A percentile compares a stretch with the other conserved stretches of the same genome.
Conservation (phyloP, 1,140 invertebrate species). For the Asobara japonica region DNA sequence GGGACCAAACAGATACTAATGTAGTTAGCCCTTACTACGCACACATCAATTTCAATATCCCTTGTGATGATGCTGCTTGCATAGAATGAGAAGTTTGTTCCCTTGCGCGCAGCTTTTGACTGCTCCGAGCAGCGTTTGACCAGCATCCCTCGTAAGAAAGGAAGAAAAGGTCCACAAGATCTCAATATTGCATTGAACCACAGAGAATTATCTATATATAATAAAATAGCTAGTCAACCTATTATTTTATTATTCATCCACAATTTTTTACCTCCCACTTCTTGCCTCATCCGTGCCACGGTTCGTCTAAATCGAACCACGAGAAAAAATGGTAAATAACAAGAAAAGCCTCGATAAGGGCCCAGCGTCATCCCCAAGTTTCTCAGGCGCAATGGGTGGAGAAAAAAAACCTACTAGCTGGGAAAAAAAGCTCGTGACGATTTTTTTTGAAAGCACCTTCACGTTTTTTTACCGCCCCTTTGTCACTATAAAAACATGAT, state of each 20-base stretch:
- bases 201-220: too few species aligned
- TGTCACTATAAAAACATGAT: neutral
- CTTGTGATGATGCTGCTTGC: neutral
- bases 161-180: too few species aligned
- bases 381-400: neutral
- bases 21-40: constrained; percentile 21
- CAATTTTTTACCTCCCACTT: neutral
- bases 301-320: neutral
- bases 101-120: too few species aligned
- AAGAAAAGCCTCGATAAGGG: neutral
- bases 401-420: neutral
- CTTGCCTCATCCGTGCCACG: neutral
- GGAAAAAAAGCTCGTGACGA: neutral
- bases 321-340: constrained; percentile 1
- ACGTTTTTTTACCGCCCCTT: neutral
- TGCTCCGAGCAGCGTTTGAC: too few species aligned
- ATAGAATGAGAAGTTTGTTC: too few species aligned
- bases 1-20: neutral
- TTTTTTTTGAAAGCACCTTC: neutral
- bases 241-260: too few species aligned
- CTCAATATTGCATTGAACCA: too few species aligned
- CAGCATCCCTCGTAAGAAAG: too few species aligned
- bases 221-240: too few species aligned
- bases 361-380: neutral
- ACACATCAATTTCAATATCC: too few species aligned